Conservation (phyloP, 2,113 vertebrate species). For the Arizona elegans region DNA sequence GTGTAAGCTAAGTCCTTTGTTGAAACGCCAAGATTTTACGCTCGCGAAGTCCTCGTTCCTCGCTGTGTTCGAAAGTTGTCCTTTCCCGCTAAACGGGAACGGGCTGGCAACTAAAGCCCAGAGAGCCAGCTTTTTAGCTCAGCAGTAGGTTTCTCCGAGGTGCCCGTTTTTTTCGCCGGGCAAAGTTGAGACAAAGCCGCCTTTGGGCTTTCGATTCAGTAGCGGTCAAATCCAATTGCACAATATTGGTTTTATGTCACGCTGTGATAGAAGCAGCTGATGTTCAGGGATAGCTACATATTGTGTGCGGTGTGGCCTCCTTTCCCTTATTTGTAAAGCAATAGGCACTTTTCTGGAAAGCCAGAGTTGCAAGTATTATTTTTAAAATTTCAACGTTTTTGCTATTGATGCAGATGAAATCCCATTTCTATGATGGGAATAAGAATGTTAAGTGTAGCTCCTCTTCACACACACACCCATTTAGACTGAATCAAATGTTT, state of each 20-base stretch:
- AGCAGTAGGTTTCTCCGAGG: constrained; percentile 54
- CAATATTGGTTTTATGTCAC: constrained; percentile 58
- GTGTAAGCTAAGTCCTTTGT: constrained; percentile 34
- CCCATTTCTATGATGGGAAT: not conserved
- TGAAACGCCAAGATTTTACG: constrained; percentile 28
- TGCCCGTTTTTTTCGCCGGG: constrained; percentile 55
- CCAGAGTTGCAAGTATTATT: constrained; percentile 50
- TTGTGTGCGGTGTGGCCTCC: constrained; percentile 17
- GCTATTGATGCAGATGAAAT: constrained; percentile 41
- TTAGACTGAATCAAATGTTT: not conserved
- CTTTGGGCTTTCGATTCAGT: constrained; percentile 24
- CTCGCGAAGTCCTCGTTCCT: constrained; percentile 15
- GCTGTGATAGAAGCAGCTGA: constrained; percentile 50
- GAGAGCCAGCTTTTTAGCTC: constrained; percentile 42
- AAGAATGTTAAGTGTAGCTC: not conserved
- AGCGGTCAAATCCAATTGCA: constrained; percentile 52
- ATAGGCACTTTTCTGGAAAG: constrained; percentile 56
- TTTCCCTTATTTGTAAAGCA: constrained; percentile 48
- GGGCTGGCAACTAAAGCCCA: constrained; percentile 30
- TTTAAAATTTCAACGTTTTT: constrained; percentile 23
- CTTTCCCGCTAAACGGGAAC: not conserved
- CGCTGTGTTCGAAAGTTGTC: not conserved
- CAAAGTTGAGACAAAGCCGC: constrained; percentile 6
- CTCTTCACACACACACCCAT: not conserved
- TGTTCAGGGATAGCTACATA: constrained; percentile 63